phyloP scores from a whole-genome alignment of 2,113 vertebrate species.

The Glaucomys volans region DNA sequence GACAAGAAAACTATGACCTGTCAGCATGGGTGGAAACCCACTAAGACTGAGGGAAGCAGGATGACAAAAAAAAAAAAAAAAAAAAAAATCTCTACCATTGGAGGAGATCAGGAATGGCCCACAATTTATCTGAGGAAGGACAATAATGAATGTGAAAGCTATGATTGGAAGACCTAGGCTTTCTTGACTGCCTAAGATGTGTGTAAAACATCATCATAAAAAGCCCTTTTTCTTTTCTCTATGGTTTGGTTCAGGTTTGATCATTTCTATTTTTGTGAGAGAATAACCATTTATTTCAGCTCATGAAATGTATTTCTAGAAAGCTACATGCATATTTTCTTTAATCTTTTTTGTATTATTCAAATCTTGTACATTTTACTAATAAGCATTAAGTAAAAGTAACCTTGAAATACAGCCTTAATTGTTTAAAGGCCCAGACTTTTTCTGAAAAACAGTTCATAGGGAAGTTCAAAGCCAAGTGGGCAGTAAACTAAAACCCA shows the following conservation, averaged over 20 bases:
- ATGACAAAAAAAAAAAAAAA: neutral
- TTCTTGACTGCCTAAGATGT: neutral
- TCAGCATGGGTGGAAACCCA: neutral
- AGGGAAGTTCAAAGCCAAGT: neutral
- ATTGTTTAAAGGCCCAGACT: neutral
- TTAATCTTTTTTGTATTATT: neutral
- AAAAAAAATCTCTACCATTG: neutral
- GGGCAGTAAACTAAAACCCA: neutral
- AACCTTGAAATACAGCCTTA: neutral
- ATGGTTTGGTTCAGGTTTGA: neutral
- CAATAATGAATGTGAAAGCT: too few relatives aligned
- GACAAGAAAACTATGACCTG: neutral
- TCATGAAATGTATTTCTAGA: neutral
- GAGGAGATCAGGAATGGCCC: neutral
- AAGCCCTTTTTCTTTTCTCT: neutral
- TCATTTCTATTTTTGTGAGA: neutral
- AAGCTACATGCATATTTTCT: neutral
- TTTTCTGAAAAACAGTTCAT: neutral
- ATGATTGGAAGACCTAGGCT: neutral
- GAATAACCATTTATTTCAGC: neutral
- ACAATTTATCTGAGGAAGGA: neutral
- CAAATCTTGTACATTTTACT: neutral
- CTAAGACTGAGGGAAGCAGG: neutral
- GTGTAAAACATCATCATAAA: neutral
- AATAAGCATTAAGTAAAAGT: neutral